These are phyloP conservation scores for Myopa tessellatipennis DNA, from an alignment of 2,888 invertebrate genomes.

Conservation along the genomic window DNA sequence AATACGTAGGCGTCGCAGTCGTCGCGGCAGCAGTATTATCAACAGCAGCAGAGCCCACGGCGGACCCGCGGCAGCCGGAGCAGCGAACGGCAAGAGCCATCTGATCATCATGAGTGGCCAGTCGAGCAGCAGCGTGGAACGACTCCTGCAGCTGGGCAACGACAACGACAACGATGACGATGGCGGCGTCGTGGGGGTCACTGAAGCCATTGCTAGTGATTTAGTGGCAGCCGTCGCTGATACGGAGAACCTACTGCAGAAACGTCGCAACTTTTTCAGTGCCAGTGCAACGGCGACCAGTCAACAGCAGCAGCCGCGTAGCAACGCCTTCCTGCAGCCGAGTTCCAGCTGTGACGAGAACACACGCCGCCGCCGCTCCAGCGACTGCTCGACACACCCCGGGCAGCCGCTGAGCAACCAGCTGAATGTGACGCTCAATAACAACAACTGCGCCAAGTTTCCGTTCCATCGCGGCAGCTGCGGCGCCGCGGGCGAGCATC, in stretches of 20 bases:
- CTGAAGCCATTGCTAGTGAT: conserved; percentile 49
- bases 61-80: conserved; percentile 42
- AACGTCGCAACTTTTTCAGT: conserved; percentile 37
- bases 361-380: conserved; percentile 60
- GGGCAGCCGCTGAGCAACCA: conserved; percentile 57
- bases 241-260: conserved; percentile 10
- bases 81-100: conserved; percentile 45
- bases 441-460: conserved; percentile 54
- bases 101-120: conserved; percentile 56
- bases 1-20: conserved; percentile 54
- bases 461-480: conserved; percentile 66
- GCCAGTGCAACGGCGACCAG: conserved; percentile 44
- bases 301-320: conserved; percentile 48
- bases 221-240: conserved; percentile 19
- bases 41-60: conserved; percentile 36
- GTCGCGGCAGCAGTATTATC: conserved; percentile 47
- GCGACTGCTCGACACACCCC: conserved; percentile 58
- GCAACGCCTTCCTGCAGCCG: conserved; percentile 51
- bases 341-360: conserved; percentile 51
- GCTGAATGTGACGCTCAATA: conserved; percentile 63
- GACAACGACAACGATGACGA: conserved; percentile 47
- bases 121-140: conserved; percentile 53
- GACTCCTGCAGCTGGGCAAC: conserved; percentile 51
- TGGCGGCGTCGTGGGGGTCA: conserved; percentile 44
- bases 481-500: conserved; percentile 64